Base-by-base conservation (phyloP, 2,888 invertebrate genomes). In the Hymenopus coronatus region DNA sequence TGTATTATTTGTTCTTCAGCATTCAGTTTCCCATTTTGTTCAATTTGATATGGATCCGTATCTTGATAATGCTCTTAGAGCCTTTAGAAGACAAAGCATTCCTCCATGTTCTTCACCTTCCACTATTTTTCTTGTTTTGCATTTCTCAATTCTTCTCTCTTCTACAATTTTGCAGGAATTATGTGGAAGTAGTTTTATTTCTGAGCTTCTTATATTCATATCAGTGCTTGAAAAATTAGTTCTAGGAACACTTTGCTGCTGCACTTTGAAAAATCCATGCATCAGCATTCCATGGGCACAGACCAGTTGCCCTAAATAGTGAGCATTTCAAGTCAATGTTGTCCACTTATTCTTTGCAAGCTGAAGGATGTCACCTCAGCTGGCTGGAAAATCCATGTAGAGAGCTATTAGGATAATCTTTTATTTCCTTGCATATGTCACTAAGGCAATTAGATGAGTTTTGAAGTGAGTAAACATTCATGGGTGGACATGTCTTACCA, bases 401-500 rank as follows among this genome's bases (percentile, higher is more conserved):
- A 82, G 25, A 27, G 25, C 27, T 25, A 28, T 27, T 82, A 82
- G 82, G 82, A 82, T 25, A 82, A 82, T 7, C 8, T 27, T 82
- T 7, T 25, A 82, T 25, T 82, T 82, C 82, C 82, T 27, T 87
- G 70, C 81, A 87, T 15, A 87, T 27, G n/a, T 28, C 81, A 87
- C 54, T 54, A 28, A 81, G 54, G 30, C 8, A 27, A 46, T 70
- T 70, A 8, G 82, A 27, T 82, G 27, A 28, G 82, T 82, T 8
- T n/a, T 82, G 87, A 15, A 87, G 33, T 30, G 27, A 14, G 25
- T 82, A 87, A n/a, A 82, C 82, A 82, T 82, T 87, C 87, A 82
- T 87, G 33, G 87, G 87, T 25, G 87, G 87, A 82, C 87, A 87
- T 81, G 82, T 40, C 82, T 87, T 87, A 3, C 28, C 82, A 82